phyloP scores from a whole-genome alignment of 2,113 vertebrate genomes.

The Poeciliopsis retropinna region DNA sequence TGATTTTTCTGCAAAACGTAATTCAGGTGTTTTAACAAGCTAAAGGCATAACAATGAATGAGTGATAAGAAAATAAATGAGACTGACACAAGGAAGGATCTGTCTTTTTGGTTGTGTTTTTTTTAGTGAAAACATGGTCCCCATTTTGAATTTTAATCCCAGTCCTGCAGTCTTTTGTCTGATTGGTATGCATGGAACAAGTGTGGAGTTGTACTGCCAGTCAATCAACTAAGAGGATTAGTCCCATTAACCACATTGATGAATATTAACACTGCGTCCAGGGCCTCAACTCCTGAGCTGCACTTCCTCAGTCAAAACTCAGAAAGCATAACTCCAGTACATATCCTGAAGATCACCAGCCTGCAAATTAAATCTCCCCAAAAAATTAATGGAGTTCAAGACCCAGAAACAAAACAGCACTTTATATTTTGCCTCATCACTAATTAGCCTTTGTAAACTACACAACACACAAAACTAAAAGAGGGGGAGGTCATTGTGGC shows the following conservation, averaged over 20 bases:
- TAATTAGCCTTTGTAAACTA: background rate
- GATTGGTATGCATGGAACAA: slow-evolving; percentile 63
- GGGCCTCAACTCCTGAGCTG: slow-evolving; percentile 46
- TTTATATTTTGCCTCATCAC: slow-evolving; percentile 3
- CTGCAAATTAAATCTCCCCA: slow-evolving; percentile 4
- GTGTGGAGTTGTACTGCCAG: slow-evolving; percentile 26
- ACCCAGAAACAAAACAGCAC: background rate
- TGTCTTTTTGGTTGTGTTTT: slow-evolving; percentile 16
- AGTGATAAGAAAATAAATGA: too few species aligned
- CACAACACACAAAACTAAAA: background rate
- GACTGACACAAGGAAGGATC: background rate
- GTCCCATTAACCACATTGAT: slow-evolving; percentile 64
- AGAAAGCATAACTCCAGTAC: slow-evolving; percentile 43
- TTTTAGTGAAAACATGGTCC: slow-evolving; percentile 25
- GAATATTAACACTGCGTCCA: slow-evolving; percentile 68
- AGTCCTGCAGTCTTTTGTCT: slow-evolving; percentile 44
- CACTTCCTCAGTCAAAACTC: slow-evolving; percentile 27
- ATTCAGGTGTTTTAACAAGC: background rate
- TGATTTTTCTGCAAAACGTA: background rate
- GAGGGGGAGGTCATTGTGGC: too few species aligned
- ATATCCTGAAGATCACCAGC: slow-evolving; percentile 6
- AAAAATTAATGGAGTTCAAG: slow-evolving; percentile 3
- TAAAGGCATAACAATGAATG: background rate
- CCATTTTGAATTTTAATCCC: slow-evolving; percentile 59
- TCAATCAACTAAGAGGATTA: slow-evolving; percentile 54